These are phyloP conservation scores for Tribolium freemani DNA, from an alignment of 2,888 invertebrate species.

Conservation along the genomic window DNA sequence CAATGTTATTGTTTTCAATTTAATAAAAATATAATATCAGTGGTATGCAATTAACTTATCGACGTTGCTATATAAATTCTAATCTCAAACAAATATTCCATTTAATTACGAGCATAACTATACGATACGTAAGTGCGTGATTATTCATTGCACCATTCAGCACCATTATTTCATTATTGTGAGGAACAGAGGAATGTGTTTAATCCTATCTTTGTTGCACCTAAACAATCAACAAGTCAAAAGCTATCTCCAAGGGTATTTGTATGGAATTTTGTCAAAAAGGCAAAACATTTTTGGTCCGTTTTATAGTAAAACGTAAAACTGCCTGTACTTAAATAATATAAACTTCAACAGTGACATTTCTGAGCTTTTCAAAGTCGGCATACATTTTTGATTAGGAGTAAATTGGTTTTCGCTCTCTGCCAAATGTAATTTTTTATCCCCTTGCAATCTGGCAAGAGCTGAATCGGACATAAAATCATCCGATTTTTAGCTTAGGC, in stretches of 20 bases:
- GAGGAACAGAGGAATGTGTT: slow-evolving; percentile 27
- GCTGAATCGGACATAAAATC: slow-evolving; percentile 10
- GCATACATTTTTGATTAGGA: slow-evolving; percentile 22
- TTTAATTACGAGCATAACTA: background rate
- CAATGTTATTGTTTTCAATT: background rate
- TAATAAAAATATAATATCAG: too few species aligned
- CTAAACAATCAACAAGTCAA: slow-evolving; percentile 22
- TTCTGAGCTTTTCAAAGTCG: slow-evolving; percentile 9
- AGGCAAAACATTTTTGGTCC: too few species aligned
- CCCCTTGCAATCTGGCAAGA: slow-evolving; percentile 3
- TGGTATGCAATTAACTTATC: slow-evolving; percentile 21
- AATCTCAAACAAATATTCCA: slow-evolving; percentile 18
- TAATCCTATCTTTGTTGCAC: slow-evolving; percentile 29
- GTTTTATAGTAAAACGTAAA: background rate
- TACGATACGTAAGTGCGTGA: slow-evolving; percentile 27
- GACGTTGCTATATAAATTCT: slow-evolving; percentile 21
- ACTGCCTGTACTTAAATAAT: slow-evolving; percentile 13
- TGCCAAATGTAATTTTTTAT: slow-evolving; percentile 26
- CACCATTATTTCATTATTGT: slow-evolving; percentile 33
- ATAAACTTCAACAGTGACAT: slow-evolving; percentile 13
- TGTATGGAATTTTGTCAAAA: background rate
- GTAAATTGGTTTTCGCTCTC: slow-evolving; percentile 24
- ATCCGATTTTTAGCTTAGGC: background rate
- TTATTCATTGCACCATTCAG: slow-evolving; percentile 16
- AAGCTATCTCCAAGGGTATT: slow-evolving; percentile 1